Evolutionary conservation across 2,888 invertebrate species (phyloP).

Genomic region (Choristoneura rosaceana): DNA sequence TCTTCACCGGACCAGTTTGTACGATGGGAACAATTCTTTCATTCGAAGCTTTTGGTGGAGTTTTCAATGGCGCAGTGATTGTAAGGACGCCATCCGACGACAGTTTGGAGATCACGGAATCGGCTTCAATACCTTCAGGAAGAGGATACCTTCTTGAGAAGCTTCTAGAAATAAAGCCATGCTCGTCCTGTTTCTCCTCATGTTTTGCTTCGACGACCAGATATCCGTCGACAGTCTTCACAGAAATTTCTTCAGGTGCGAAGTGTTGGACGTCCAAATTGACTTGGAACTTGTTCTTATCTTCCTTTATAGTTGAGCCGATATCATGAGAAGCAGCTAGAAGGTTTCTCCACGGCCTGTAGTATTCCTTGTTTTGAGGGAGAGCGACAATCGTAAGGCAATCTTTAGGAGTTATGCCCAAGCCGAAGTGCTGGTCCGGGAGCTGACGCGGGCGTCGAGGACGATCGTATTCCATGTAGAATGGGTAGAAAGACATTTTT

Average conservation of each 20-base stretch:
- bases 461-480: conserved; percentile 61
- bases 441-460: conserved; percentile 55
- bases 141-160: conserved; percentile 88
- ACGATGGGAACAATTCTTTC: conserved; percentile 88
- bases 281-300: conserved; percentile 86
- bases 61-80: conserved; percentile 87
- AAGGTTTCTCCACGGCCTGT: conserved; percentile 87
- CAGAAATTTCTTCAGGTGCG: conserved; percentile 89
- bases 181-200: conserved; percentile 91
- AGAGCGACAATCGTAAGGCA: conserved; percentile 61
- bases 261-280: conserved; percentile 91
- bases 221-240: conserved; percentile 89
- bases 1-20: conserved; percentile 88
- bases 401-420: conserved; percentile 66
- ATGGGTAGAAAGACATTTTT: conserved; percentile 75
- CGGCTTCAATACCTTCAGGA: conserved; percentile 86
- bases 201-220: conserved; percentile 91
- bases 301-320: conserved; percentile 78
- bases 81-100: conserved; percentile 92
- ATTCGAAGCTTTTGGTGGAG: conserved; percentile 65
- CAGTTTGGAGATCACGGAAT: conserved; percentile 88
- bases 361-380: conserved; percentile 60
- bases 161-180: conserved; percentile 90
- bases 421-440: conserved; percentile 66
- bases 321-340: conserved; percentile 71